These are phyloP conservation scores for Thaumetopoea pityocampa DNA, from an alignment of 1,140 invertebrate genomes.

Conservation along the genomic window DNA sequence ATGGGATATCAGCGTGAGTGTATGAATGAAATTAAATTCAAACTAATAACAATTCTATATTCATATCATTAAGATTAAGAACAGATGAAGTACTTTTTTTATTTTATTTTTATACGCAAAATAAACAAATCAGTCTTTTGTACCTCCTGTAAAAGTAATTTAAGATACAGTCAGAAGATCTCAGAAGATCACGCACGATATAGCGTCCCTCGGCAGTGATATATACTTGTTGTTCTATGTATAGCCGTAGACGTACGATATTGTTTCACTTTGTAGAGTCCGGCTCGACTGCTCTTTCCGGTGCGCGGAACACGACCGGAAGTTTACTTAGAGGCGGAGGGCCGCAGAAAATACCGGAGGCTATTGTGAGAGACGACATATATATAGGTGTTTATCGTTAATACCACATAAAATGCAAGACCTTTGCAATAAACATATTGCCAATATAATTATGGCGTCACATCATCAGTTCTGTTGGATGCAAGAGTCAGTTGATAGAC, in stretches of 20 bases:
- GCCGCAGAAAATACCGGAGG: neutral
- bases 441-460: neutral
- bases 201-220: neutral
- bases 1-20: no score
- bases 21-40: no score
- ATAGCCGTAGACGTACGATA: no score
- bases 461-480: no score
- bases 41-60: no score
- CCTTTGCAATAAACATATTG: neutral
- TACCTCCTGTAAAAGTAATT: no score
- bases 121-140: no score
- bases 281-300: constrained; percentile 10
- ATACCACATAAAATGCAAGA: neutral
- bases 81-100: no score
- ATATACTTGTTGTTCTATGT: neutral
- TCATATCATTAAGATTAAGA: no score
- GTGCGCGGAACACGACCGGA: constrained; percentile 9
- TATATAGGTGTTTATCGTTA: neutral
- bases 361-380: constrained; percentile 7
- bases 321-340: constrained; percentile 16
- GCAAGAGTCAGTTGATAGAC: no score
- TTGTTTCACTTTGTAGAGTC: constrained; percentile 15
- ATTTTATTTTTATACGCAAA: no score
- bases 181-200: neutral
- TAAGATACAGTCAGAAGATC: no score